Percentiles rank a stretch among this genome's conserved stretches.
phyloP scores from a whole-genome alignment of 2,113 vertebrate genomes.

The Pongo abelii region DNA sequence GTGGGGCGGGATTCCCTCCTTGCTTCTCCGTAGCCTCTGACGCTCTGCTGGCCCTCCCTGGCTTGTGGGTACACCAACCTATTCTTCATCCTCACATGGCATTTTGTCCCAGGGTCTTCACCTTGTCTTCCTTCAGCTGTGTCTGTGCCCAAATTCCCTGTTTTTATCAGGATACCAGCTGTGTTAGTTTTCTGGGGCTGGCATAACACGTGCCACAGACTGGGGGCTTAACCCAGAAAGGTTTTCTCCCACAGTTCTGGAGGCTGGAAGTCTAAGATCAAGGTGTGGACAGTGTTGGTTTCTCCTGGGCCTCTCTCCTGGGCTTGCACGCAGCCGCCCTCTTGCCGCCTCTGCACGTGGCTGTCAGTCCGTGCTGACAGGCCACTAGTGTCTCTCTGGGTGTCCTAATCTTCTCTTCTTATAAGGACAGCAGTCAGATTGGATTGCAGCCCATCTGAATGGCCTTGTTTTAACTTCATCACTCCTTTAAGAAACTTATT shows the following conservation, averaged over 20 bases:
- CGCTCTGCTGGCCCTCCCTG: rapidly evolving
- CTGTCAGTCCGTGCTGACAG: neutral
- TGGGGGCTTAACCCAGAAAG: neutral
- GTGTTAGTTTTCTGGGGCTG: too few relatives aligned
- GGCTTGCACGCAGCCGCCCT: neutral
- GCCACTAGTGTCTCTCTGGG: neutral
- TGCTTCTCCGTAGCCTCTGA: neutral
- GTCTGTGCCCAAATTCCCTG: neutral
- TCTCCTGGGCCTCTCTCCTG: neutral
- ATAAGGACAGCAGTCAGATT: neutral
- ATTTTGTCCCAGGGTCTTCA: neutral
- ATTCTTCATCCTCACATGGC: rapidly evolving
- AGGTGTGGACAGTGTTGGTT: neutral
- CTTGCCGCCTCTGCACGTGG: neutral
- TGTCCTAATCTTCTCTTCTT: neutral
- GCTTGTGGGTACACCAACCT: rapidly evolving
- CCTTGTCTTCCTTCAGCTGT: neutral
- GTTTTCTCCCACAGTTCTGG: neutral
- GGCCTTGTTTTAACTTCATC: neutral
- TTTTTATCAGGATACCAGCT: neutral
- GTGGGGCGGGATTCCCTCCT: rapidly evolving
- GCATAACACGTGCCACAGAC: neutral
- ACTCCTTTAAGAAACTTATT: neutral
- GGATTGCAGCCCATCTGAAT: too few relatives aligned
- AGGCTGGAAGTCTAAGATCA: neutral